These are phyloP conservation scores for Caenorhabditis macrosperma DNA, from an alignment of 2,888 invertebrate genomes.

Conservation along the genomic window DNA sequence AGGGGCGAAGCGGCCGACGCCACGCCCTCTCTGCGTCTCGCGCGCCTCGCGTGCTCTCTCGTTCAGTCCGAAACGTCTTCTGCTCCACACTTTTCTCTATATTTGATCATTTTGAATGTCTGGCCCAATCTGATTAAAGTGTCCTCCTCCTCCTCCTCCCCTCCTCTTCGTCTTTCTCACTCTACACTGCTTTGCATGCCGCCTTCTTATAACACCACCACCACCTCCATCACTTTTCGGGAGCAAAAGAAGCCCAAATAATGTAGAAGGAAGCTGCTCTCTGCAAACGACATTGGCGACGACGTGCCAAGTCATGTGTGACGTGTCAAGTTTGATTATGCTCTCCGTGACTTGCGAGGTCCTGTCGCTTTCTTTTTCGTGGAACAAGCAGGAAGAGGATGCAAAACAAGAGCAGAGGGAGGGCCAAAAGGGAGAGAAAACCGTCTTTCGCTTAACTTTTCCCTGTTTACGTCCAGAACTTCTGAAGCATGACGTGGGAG, in stretches of 20 bases:
- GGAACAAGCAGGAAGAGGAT: background rate
- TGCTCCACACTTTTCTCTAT: background rate
- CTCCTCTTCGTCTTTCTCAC: no score
- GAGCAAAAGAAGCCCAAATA: slow-evolving; percentile 14
- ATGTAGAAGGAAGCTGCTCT: slow-evolving; percentile 1
- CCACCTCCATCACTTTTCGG: slow-evolving; percentile 2
- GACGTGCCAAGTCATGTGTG: slow-evolving; percentile 20
- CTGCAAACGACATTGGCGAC: background rate
- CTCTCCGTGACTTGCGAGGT: background rate
- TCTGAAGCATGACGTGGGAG: no score
- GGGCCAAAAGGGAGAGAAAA: background rate
- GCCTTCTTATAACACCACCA: slow-evolving; percentile 1
- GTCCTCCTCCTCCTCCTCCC: slow-evolving; percentile 10
- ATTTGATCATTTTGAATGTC: slow-evolving; percentile 50
- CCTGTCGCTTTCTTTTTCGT: background rate
- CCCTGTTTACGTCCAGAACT: background rate
- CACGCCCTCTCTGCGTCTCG: slow-evolving; percentile 40
- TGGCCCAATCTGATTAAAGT: slow-evolving; percentile 58
- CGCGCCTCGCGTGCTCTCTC: background rate
- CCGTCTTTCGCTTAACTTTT: background rate
- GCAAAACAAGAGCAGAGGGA: slow-evolving; percentile 2
- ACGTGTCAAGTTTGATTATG: slow-evolving; percentile 46
- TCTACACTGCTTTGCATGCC: background rate
- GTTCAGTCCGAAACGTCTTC: slow-evolving; percentile 6
- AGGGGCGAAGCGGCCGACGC: slow-evolving; percentile 8